Percentiles rank a stretch among this genome's conserved stretches.
Conservation (phyloP, 2,113 vertebrate genomes). For the Actenoides lindsayi region DNA sequence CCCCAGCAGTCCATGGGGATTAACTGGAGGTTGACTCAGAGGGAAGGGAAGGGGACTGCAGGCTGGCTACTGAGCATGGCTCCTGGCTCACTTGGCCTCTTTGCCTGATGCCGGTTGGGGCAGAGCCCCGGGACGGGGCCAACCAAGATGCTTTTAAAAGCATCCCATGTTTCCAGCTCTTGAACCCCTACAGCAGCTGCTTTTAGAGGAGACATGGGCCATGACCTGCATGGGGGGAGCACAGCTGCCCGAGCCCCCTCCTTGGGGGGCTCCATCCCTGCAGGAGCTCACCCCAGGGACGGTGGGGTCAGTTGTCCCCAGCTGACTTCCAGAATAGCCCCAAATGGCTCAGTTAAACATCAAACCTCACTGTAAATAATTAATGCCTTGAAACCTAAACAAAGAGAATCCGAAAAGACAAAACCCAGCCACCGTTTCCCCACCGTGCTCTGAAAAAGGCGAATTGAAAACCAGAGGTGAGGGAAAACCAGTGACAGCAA, state of each 20-base stretch:
- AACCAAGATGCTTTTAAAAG: not conserved
- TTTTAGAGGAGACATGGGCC: not conserved
- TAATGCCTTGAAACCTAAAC: not conserved
- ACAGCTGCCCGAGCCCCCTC: not conserved
- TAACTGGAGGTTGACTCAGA: not conserved
- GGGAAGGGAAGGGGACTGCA: not conserved
- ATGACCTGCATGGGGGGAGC: accelerated
- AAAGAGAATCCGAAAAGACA: not conserved
- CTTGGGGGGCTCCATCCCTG: not conserved
- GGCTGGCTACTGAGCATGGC: too few relatives aligned
- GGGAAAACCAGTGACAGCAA: not conserved
- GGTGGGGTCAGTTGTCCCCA: not conserved
- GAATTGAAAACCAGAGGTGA: accelerated
- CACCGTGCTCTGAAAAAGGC: not conserved
- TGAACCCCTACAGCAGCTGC: not conserved
- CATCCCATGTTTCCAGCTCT: not conserved
- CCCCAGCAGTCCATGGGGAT: not conserved
- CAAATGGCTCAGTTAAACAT: not conserved
- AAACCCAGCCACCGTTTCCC: not conserved
- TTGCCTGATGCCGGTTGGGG: too few relatives aligned
- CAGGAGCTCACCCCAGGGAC: not conserved
- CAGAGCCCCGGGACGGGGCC: not conserved
- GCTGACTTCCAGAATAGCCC: not conserved
- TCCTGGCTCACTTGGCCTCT: too few relatives aligned
- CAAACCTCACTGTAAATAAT: not conserved